Percentiles rank a stretch among this genome's conserved stretches.
These are phyloP conservation scores for Sclerodermus sp. DNA, from an alignment of 2,888 invertebrate species.

Conservation along the genomic window DNA sequence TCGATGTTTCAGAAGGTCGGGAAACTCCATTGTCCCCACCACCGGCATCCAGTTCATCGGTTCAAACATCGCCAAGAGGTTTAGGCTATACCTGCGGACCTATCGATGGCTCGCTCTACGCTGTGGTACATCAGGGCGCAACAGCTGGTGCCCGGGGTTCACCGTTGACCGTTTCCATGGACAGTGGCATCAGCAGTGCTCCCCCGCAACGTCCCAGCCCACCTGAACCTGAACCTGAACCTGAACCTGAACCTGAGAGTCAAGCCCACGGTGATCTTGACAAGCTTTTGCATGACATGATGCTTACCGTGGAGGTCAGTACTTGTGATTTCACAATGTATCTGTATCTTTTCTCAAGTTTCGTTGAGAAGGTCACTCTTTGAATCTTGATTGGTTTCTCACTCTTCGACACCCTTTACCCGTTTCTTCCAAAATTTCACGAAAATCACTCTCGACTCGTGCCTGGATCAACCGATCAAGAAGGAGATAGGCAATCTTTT, in stretches of 20 bases:
- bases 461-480: too few relatives aligned
- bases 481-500: too few relatives aligned
- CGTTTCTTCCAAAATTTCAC: too few relatives aligned
- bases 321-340: conserved; percentile 37
- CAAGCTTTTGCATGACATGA: conserved; percentile 83
- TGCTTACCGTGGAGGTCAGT: conserved; percentile 84
- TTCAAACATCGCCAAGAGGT: conserved; percentile 56
- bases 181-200: conserved; percentile 82
- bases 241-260: conserved; percentile 46
- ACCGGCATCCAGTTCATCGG: conserved; percentile 57
- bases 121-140: conserved; percentile 58
- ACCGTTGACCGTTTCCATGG: conserved; percentile 85
- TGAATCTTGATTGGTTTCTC: too few relatives aligned
- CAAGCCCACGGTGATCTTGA: conserved; percentile 73
- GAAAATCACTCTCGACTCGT: too few relatives aligned
- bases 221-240: conserved; percentile 48
- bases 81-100: conserved; percentile 78
- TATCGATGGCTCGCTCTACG: conserved; percentile 88
- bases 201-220: conserved; percentile 55
- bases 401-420: too few relatives aligned
- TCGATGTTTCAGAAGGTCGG: conserved; percentile 63
- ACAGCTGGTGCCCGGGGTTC: conserved; percentile 63
- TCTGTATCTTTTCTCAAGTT: too few relatives aligned
- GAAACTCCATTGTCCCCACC: conserved; percentile 60
- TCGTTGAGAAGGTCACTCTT: too few relatives aligned